Evolutionary conservation across 1,140 invertebrate genomes (phyloP), one percentile per base, ranked within the genome.

Genomic region (Drosophila dunni): DNA sequence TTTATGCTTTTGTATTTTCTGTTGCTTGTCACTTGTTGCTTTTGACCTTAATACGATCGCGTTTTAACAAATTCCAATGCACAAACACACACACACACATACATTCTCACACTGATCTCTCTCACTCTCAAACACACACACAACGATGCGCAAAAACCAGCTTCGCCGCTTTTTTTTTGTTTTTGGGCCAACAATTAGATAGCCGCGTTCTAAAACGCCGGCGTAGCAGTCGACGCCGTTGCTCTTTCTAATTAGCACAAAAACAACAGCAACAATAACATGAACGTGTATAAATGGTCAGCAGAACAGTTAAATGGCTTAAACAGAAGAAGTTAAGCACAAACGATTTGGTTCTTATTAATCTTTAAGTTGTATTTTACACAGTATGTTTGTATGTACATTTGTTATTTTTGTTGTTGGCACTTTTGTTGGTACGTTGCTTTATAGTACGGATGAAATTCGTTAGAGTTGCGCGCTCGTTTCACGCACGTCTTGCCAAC

Each of bases 11-110:
- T 56, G 72, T 71, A 81, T 79, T 84, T 70, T 70, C 64, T 78
- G 36, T 63, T n/a, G 56, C 51, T 73, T 78, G 70, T 89, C 84
- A 89, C 84, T 89, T 84, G 84, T 84, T 88, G 84, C 61, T 80
- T 70, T 42, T 81, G 84, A 84, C 84, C 84, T 84, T 89, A 89
- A 89, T 89, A 56, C 51, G 62, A 33, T 64, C 62, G 61, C 50
- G 50, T 75, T 75, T 77, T 73, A 89, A 79, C 78, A 81, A 78
- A 84, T 81, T 89, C 84, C 85, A 83, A 84, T 89, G 75, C 80
- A 89, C 70, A 81, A 53, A 71, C 53, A 66, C 15, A 68, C 70
- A 51, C 64, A 50, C 33, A 61, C 54, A 66, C 62, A 65, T 9
- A 53, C 24, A 29, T 38, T 10, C 44, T 36, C 48, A 58, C 45